phyloP scores from a whole-genome alignment of 2,888 invertebrate species.

The Aporophyla lueneburgensis region DNA sequence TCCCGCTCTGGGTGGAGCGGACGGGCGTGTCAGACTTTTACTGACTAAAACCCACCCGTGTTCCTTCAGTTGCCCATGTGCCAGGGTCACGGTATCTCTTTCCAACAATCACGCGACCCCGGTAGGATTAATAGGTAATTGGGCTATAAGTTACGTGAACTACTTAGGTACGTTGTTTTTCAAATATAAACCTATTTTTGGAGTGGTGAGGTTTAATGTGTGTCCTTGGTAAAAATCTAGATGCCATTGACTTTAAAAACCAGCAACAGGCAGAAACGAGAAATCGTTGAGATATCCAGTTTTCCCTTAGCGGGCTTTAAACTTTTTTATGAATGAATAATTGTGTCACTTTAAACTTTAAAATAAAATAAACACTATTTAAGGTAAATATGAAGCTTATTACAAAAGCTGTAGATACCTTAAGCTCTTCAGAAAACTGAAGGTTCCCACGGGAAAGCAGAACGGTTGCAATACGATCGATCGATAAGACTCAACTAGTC shows the following conservation, averaged over 20 bases:
- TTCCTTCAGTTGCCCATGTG: no score
- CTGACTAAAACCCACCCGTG: no score
- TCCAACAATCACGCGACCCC: no score
- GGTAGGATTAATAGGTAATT: neutral
- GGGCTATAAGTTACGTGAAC: neutral
- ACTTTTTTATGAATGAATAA: constrained; percentile 42
- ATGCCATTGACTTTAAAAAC: constrained; percentile 35
- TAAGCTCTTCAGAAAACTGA: constrained; percentile 42
- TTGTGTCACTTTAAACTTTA: constrained; percentile 23
- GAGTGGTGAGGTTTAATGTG: constrained; percentile 1
- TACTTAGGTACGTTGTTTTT: neutral
- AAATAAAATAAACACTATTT: constrained; percentile 16
- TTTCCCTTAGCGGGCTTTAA: constrained; percentile 31
- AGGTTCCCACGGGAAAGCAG: constrained; percentile 64
- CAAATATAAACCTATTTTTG: neutral
- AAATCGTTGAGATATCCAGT: constrained; percentile 50
- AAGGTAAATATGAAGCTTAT: constrained; percentile 28
- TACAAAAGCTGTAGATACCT: constrained; percentile 30
- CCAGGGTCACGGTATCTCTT: no score
- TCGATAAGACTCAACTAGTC: constrained; percentile 58
- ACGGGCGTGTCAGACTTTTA: no score
- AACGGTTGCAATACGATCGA: constrained; percentile 56
- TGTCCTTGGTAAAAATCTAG: constrained; percentile 31
- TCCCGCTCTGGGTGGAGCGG: no score
- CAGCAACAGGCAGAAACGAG: constrained; percentile 29